Base-by-base conservation (phyloP, 2,113 vertebrate genomes). In the Tachycineta bicolor region DNA sequence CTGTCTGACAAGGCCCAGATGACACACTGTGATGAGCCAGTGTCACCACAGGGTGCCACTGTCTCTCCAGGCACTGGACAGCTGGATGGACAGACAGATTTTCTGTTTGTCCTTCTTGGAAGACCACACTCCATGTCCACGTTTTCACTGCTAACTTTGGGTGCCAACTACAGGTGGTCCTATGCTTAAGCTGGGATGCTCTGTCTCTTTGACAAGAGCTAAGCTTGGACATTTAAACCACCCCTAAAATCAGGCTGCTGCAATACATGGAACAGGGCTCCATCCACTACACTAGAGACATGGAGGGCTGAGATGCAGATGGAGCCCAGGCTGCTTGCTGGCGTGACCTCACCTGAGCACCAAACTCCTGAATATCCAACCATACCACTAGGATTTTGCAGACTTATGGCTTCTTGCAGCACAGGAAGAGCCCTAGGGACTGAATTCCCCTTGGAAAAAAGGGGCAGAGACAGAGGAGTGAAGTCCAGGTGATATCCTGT, bases 21-120 rank as follows among this genome's bases (percentile, higher is more conserved):
- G 71, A 68, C 39, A n/a, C 1, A 1, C 59, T 64, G 84, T 41
- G 86, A 60, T 62, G 37, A 87, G 25, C n/a, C 2, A 4, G 22
- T 67, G 44, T 65, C 82, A 55, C 92, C 94, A 87, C 70, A 87
- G 60, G 90, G 84, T 91, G 90, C 52, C 90, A 91, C 87, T 91
- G 70, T 91, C 44, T 76, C 70, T 79, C 62, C 78, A 91, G 60
- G 29, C 65, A 55, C 69, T 24, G 50, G 24, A 23, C 5, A 24
- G 56, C 55, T 14, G 14, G 50, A 44, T 24, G 37, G 56, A 50
- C 44, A 29, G 28, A 33, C 31, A 68, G 33, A 24, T 85, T 56
- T 81, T 73, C 59, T 50, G 19, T 18, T 37, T 74, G 47, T 78
- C 49, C 19, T 69, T 80, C 68, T 31, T 44, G 43, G 37, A 44